Evolutionary conservation across 2,888 invertebrate species (phyloP), one percentile per base, ranked within the genome.

Genomic region (Drosophila subsilvestris): DNA sequence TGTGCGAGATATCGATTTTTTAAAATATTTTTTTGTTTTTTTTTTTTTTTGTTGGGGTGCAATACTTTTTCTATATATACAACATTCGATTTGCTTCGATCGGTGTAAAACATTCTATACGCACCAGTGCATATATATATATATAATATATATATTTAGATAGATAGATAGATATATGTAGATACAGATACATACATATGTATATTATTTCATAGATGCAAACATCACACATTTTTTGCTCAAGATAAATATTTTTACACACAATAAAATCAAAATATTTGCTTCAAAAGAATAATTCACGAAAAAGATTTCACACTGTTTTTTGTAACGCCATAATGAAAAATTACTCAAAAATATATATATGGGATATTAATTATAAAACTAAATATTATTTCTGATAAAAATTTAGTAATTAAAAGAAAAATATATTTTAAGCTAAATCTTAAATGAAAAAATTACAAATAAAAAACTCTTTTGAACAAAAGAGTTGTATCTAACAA

Each of bases 281-380:
- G 60, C 48, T 74, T 74, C 57, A 55, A 78, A 45, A 51, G 53
- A 53, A 74, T 85, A 88, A 90, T 90, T 90, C 90, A 90, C 86
- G 90, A 89, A 90, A 90, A 90, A 88, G 75, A 75, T 81, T 90
- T 88, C 88, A 88, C 80, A 76, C 88, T 74, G 48, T 37, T 2
- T 37, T 37, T 37, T 37, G 2, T 37, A n/a, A n/a, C 61, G 61
- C 47, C 57, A 61, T 69, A 22, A 42, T 20, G n/a, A 18, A 53
- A 58, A 68, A 37, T 49, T 25, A 72, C 53, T 42, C 18, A 45
- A 56, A 51, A 56, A 56, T 51, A 25, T 29, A 48, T 57, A 27
- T 27, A 22, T 10, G 5, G 12, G 12, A 48, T 43, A 51, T 60
- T 29, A 59, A 70, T 51, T 48, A 29, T 37, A 60, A 70, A 47